Conservation (phyloP, 2,113 vertebrate genomes). For the Hippocampus mohnikei region DNA sequence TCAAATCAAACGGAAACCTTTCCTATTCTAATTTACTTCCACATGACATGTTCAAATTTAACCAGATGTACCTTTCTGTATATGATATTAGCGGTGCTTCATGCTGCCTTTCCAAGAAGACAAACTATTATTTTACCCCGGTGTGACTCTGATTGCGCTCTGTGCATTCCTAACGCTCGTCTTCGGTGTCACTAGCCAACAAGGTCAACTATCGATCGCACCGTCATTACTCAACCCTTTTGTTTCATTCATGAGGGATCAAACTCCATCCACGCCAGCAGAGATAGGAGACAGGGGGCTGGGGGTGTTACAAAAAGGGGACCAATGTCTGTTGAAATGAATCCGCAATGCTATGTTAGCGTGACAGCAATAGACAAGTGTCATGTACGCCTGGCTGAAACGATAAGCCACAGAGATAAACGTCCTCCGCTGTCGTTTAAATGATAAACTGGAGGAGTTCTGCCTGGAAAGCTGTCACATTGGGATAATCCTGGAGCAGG, state of each 20-base stretch:
- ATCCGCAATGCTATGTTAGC: constrained; percentile 47
- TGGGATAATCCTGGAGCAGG: constrained; percentile 57
- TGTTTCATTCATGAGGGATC: constrained; percentile 64
- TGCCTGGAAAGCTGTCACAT: constrained; percentile 54
- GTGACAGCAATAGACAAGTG: constrained; percentile 55
- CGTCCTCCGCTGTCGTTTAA: constrained; percentile 60
- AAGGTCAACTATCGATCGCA: constrained; percentile 46
- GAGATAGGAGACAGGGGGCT: constrained; percentile 44
- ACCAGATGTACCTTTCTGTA: not conserved
- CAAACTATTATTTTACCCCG: constrained; percentile 24
- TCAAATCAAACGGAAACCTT: not conserved
- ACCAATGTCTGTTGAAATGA: constrained; percentile 41
- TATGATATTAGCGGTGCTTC: not conserved
- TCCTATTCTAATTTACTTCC: not conserved
- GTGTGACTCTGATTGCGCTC: constrained; percentile 34
- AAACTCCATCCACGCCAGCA: constrained; percentile 24
- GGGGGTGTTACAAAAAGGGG: constrained; percentile 42
- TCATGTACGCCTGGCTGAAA: constrained; percentile 40
- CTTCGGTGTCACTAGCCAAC: constrained; percentile 43
- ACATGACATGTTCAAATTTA: not conserved
- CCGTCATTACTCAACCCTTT: constrained; percentile 47
- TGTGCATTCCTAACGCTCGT: constrained; percentile 34
- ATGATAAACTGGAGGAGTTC: constrained; percentile 66
- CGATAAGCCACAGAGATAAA: constrained; percentile 63
- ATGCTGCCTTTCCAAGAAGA: constrained; percentile 13